Conservation (phyloP, 2,113 vertebrate species). For the pig (Sus scrofa) region T2T-Sscrofa CM000828.6:30616001-30616500, state of each 20-base stretch:
- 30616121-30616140: background rate
- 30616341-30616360: conserved; percentile 73
- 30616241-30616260: conserved; percentile 55
- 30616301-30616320: conserved; percentile 65
- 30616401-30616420: conserved; percentile 67
- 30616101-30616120: background rate
- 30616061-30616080: background rate
- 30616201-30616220: conserved; percentile 34
- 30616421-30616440: conserved; percentile 66
- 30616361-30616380: conserved; percentile 77
- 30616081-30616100: background rate
- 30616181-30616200: conserved; percentile 51
- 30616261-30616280: conserved; percentile 60
- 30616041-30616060: background rate
- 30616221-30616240: conserved; percentile 69
- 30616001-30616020: conserved; percentile 1
- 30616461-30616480: conserved; percentile 48
- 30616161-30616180: background rate
- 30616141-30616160: background rate
- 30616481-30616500: conserved; percentile 52
- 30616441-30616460: conserved; percentile 59
- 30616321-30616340: conserved; percentile 75
- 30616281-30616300: conserved; percentile 59
- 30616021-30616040: background rate
- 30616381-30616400: conserved; percentile 80